These are phyloP conservation scores for Chionodraco myersi DNA, from an alignment of 2,113 vertebrate genomes.

Conservation along the genomic window DNA sequence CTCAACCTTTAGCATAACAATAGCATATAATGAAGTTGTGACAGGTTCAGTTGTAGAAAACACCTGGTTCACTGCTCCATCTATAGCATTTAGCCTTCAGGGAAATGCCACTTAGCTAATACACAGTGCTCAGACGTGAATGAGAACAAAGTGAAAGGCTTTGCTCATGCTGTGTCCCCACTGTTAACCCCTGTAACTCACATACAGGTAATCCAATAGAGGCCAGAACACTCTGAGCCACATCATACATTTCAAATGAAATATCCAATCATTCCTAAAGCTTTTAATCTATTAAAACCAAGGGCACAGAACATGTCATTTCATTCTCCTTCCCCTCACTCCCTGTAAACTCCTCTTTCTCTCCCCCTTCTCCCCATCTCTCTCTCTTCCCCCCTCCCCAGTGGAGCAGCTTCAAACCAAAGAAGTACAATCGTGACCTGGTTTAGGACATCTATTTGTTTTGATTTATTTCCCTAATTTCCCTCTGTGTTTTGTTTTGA, in stretches of 20 bases:
- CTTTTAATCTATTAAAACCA: conserved; percentile 81
- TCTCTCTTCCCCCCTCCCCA: neutral
- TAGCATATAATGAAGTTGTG: conserved; percentile 32
- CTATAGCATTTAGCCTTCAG: neutral
- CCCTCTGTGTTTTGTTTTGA: conserved; percentile 28
- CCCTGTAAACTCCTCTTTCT: neutral
- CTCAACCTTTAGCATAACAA: conserved; percentile 49
- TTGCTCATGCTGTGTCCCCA: conserved; percentile 11
- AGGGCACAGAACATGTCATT: conserved; percentile 75
- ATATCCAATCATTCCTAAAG: conserved; percentile 74
- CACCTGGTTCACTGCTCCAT: conserved; percentile 36
- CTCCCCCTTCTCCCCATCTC: neutral
- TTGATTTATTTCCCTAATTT: conserved; percentile 67
- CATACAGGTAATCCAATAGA: conserved; percentile 67
- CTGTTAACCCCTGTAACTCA: conserved; percentile 40
- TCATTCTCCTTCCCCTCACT: conserved; percentile 30
- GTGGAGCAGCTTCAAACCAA: conserved; percentile 48
- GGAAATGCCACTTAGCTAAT: conserved; percentile 30
- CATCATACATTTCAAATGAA: conserved; percentile 69
- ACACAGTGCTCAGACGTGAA: neutral
- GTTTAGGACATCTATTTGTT: conserved; percentile 64
- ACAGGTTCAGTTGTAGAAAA: conserved; percentile 25
- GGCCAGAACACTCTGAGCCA: conserved; percentile 23
- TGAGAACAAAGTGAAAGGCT: conserved; percentile 11
- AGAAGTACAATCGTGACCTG: conserved; percentile 55